These are phyloP conservation scores for Sthenelais limicola DNA, from an alignment of 2,888 invertebrate species.

Conservation along the genomic window DNA sequence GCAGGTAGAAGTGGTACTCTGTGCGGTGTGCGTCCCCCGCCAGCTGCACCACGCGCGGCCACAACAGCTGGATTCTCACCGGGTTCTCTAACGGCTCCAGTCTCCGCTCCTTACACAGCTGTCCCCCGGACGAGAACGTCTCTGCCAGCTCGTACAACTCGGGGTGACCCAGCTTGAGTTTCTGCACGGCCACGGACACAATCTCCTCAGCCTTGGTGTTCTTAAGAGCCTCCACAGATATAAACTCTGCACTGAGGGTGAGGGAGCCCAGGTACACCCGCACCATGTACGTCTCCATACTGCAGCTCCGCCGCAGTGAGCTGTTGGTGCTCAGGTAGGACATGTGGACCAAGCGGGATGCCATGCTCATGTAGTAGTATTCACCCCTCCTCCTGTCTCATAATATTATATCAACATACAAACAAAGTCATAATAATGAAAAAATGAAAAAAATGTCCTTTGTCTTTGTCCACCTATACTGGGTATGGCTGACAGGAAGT, in stretches of 20 bases:
- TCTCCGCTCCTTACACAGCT: conserved; percentile 92
- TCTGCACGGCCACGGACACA: conserved; percentile 58
- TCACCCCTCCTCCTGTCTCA: too few relatives aligned
- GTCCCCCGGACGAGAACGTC: conserved; percentile 87
- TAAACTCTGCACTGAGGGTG: conserved; percentile 59
- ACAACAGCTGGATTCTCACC: conserved; percentile 74
- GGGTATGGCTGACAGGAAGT: too few relatives aligned
- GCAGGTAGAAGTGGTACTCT: conserved; percentile 83
- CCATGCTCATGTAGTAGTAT: conserved; percentile 8
- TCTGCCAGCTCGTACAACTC: conserved; percentile 74
- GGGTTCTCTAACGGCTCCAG: conserved; percentile 80
- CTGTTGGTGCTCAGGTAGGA: conserved; percentile 26
- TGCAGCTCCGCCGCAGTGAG: conserved; percentile 32
- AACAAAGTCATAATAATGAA: too few relatives aligned
- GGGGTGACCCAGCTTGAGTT: conserved; percentile 58
- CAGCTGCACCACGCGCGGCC: conserved; percentile 68
- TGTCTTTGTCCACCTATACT: too few relatives aligned
- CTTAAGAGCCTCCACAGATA: conserved; percentile 66
- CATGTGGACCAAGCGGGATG: conserved; percentile 35
- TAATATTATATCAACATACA: too few relatives aligned
- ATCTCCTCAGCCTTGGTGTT: conserved; percentile 77
- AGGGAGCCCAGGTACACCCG: conserved; percentile 65
- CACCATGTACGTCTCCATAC: conserved; percentile 65
- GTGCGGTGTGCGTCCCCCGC: conserved; percentile 52
- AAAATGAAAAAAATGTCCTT: too few relatives aligned